These are phyloP conservation scores for Propithecus coquereli DNA, from an alignment of 2,113 vertebrate species.

Conservation along the genomic window DNA sequence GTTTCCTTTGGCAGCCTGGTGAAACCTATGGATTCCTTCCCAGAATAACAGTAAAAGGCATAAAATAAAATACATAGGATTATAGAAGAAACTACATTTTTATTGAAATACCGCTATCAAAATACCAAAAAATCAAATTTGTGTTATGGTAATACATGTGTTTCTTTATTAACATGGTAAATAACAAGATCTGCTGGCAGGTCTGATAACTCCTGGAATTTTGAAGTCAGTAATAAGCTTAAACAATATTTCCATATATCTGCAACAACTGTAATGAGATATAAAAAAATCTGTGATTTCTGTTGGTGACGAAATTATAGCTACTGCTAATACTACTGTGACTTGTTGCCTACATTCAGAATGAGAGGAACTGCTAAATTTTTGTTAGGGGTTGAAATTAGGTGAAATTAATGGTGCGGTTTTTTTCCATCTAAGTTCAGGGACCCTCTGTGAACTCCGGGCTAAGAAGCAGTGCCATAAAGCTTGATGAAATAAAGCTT, in stretches of 20 bases:
- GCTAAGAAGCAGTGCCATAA: not conserved
- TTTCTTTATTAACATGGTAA: slow-evolving; percentile 63
- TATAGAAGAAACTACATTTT: slow-evolving; percentile 41
- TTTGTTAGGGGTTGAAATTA: not conserved
- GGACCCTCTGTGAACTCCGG: not conserved
- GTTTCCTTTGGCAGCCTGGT: not conserved
- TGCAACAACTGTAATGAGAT: slow-evolving; percentile 51
- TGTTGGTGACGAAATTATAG: slow-evolving; percentile 42
- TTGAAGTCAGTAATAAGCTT: slow-evolving; percentile 59
- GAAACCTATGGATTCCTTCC: not conserved
- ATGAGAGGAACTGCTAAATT: slow-evolving; percentile 36
- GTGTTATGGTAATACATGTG: slow-evolving; percentile 46
- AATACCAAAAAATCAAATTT: slow-evolving; percentile 41
- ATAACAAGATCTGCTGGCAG: slow-evolving; percentile 51
- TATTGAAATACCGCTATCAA: slow-evolving; percentile 61
- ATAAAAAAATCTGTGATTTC: slow-evolving; percentile 64
- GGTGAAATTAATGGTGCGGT: slow-evolving; percentile 3
- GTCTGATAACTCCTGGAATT: slow-evolving; percentile 56
- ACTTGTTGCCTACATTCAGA: slow-evolving; percentile 11
- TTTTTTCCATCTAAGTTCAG: not conserved
- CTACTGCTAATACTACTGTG: not conserved
- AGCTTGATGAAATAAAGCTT: not conserved
- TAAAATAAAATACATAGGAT: not conserved
- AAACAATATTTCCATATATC: slow-evolving; percentile 66
- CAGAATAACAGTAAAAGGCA: not conserved